Evolutionary conservation across 2,888 invertebrate species (phyloP).

Genomic region (Drosophila austrosaltans): DNA sequence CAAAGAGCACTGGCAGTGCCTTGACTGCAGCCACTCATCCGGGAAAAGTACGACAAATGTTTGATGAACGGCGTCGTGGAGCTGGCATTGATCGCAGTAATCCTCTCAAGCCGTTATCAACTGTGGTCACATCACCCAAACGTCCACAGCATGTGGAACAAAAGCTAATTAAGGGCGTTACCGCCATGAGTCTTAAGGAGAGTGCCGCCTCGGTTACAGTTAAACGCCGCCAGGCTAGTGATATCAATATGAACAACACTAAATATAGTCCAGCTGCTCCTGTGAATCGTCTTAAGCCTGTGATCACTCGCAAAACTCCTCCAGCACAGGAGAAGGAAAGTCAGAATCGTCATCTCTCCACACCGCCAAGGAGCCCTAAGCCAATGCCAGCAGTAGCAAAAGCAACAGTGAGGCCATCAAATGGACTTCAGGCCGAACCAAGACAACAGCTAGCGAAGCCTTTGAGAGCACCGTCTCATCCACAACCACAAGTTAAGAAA

Average conservation of each 20-base stretch:
- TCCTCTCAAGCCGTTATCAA: conserved; percentile 90
- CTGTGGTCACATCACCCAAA: conserved; percentile 55
- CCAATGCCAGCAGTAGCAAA: conserved; percentile 1
- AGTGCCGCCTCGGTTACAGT: conserved; percentile 20
- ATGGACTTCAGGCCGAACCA: not conserved
- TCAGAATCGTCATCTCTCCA: conserved; percentile 10
- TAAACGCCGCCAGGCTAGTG: conserved; percentile 36
- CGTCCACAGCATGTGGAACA: conserved; percentile 35
- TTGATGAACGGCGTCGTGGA: conserved; percentile 90
- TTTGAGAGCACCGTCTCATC: not conserved
- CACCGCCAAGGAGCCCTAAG: conserved; percentile 33
- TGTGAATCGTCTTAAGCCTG: conserved; percentile 80
- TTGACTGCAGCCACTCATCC: conserved; percentile 18
- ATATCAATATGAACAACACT: conserved; percentile 68
- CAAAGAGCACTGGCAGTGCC: conserved; percentile 12
- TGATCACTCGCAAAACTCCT: conserved; percentile 81
- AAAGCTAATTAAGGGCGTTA: conserved; percentile 60
- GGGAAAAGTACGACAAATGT: conserved; percentile 91
- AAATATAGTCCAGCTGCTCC: conserved; percentile 45
- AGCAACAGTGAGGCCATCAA: conserved; percentile 10
- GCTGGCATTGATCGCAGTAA: conserved; percentile 92
- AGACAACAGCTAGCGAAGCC: not conserved
- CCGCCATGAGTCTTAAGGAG: conserved; percentile 67
- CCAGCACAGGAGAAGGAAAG: conserved; percentile 38
- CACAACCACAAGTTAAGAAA: conserved; percentile 13